Evolutionary conservation across 2,113 vertebrate genomes (phyloP).

Genomic region (Passer domesticus): DNA sequence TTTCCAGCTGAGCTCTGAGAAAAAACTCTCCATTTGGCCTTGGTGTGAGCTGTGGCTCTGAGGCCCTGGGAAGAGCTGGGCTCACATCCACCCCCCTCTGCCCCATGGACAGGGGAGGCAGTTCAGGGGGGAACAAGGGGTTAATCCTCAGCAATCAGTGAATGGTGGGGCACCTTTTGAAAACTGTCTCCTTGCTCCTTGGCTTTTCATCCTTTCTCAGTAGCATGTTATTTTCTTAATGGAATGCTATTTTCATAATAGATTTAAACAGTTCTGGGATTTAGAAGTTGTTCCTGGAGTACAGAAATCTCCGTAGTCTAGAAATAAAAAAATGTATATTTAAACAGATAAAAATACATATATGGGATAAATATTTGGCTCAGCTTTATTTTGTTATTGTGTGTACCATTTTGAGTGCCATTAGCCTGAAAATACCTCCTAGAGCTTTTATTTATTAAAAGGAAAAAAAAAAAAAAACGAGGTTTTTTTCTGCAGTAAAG

Average conservation of each 20-base stretch:
- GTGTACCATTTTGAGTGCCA: background rate
- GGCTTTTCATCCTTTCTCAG: background rate
- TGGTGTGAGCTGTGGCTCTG: accelerated
- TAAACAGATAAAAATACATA: background rate
- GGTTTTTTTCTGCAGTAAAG: background rate
- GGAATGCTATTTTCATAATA: conserved; percentile 33
- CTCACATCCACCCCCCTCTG: background rate
- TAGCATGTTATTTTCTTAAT: conserved; percentile 24
- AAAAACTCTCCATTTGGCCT: background rate
- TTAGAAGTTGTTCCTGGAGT: background rate
- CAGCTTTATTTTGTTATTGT: background rate
- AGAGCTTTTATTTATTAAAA: background rate
- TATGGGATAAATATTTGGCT: background rate
- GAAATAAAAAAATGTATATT: background rate
- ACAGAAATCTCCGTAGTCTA: background rate
- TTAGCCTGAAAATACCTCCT: background rate
- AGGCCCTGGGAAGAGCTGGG: background rate
- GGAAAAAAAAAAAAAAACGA: background rate
- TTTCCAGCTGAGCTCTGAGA: background rate
- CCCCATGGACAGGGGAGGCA: background rate
- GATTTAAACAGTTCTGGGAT: conserved; percentile 15
- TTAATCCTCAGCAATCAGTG: background rate
- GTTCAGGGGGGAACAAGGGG: background rate
- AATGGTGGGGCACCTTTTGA: background rate
- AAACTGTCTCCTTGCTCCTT: background rate